Percentiles rank a stretch among this genome's conserved stretches.
Conservation (phyloP, 2,888 invertebrate species). For the Tetranychus piercei region DNA sequence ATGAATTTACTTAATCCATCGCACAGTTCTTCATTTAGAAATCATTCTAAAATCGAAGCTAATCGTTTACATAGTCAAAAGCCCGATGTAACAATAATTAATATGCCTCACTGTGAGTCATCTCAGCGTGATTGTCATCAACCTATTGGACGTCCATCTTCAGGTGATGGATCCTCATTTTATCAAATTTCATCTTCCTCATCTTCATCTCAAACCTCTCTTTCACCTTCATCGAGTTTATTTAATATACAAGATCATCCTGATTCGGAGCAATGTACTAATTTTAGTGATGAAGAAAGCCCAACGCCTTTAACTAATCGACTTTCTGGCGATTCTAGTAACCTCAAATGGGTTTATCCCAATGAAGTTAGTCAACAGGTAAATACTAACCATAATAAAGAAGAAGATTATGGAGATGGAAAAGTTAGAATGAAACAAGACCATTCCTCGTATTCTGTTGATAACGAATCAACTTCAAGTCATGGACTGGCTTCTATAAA, state of each 20-base stretch:
- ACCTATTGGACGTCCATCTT: conserved; percentile 39
- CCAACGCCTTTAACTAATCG: conserved; percentile 31
- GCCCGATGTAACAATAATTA: neutral
- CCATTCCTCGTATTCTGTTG: neutral
- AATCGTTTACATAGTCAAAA: neutral
- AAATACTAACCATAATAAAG: neutral
- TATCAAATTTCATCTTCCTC: conserved; percentile 64
- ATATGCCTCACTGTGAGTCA: neutral
- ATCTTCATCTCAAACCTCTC: conserved; percentile 46
- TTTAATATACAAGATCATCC: neutral
- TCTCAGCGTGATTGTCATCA: neutral
- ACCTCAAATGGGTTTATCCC: conserved; percentile 24
- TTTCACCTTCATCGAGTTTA: neutral
- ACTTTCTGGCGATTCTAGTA: conserved; percentile 20
- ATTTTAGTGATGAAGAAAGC: neutral
- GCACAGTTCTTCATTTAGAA: no score
- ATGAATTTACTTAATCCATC: neutral
- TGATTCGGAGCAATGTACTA: neutral
- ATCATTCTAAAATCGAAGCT: no score
- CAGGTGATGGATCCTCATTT: conserved; percentile 59
- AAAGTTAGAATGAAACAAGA: neutral
- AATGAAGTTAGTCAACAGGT: neutral
- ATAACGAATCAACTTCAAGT: neutral
- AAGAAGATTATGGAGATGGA: neutral
- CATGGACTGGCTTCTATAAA: neutral